Base-by-base conservation (phyloP, 1,140 invertebrate genomes). In the Hyphantria cunea region DNA sequence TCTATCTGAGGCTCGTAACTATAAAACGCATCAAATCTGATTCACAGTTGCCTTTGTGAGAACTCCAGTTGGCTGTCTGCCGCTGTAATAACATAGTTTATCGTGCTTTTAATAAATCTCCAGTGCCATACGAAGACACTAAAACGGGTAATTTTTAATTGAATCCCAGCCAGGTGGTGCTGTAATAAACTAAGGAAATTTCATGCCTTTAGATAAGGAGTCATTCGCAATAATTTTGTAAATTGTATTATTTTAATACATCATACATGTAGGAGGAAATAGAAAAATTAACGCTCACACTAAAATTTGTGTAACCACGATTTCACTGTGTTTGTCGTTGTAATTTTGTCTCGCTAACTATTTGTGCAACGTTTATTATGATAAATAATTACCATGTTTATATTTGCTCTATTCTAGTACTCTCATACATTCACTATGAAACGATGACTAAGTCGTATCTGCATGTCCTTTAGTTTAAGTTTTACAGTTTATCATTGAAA, bases 1-100 rank as follows among this genome's bases (percentile, higher is more conserved):
- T 76, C 69, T 76, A 76, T 81, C 72, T 72, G 53, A 65, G 51
- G 62, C 56, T 78, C 68, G 66, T 80, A 78, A 78, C 76, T 78
- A 84, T 79, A 84, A 83, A 86, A 82, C 58, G 70, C 69, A 81
- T 81, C 70, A 84, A 80, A 82, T 84, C 66, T 79, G 74, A 79
- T 74, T 83, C 74, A 77, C 70, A 74, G 61, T 74, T 77, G 72
- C 74, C 72, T 80, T 81, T 82, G 68, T 77, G 63, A 73, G 66
- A 60, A 63, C 41, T 67, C 56, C 62, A 78, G 72, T 76, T 76
- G 74, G 66, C 71, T 50, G 70, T 71, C 32, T 66, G 70, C 66
- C 63, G 67, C 68, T 59, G 72, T 70, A 74, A 70, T 78, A 72
- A 70, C 69, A 70, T 70, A 68, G 63, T 74, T 76, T 84, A 78